phyloP scores from a whole-genome alignment of 2,797 vertebrate genomes.

The Liasis olivaceus region DNA sequence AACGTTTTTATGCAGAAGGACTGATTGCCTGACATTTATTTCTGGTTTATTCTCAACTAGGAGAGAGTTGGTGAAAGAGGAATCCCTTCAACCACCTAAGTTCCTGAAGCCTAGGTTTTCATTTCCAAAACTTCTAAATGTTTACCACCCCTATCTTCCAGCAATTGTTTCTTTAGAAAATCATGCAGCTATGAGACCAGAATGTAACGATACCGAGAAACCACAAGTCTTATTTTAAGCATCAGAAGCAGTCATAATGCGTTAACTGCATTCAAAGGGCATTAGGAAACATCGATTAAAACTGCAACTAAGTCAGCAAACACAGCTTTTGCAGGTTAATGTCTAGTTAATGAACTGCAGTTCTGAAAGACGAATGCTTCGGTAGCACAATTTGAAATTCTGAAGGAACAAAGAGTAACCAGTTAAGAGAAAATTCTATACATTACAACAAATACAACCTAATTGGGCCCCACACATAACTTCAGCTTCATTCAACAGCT shows the following conservation, averaged over 20 bases:
- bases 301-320: fast-evolving
- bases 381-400: not conserved
- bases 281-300: not conserved
- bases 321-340: not conserved
- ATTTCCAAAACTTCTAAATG: not conserved
- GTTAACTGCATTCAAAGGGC: not conserved
- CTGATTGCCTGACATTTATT: not conserved
- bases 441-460: slow-evolving; percentile 7
- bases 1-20: not conserved
- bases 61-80: not conserved
- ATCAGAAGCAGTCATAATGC: not conserved
- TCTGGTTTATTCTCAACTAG: not conserved
- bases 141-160: not conserved
- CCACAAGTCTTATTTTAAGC: not conserved
- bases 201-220: not conserved
- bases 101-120: not conserved
- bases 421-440: not conserved
- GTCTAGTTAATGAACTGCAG: not conserved
- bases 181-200: not conserved
- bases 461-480: not conserved
- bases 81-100: too few species aligned
- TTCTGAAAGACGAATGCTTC: not conserved
- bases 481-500: slow-evolving; percentile 23
- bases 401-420: not conserved
- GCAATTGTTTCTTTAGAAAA: not conserved